Conservation (phyloP, 2,888 invertebrate species). For the Himalopsyche anomala region DNA sequence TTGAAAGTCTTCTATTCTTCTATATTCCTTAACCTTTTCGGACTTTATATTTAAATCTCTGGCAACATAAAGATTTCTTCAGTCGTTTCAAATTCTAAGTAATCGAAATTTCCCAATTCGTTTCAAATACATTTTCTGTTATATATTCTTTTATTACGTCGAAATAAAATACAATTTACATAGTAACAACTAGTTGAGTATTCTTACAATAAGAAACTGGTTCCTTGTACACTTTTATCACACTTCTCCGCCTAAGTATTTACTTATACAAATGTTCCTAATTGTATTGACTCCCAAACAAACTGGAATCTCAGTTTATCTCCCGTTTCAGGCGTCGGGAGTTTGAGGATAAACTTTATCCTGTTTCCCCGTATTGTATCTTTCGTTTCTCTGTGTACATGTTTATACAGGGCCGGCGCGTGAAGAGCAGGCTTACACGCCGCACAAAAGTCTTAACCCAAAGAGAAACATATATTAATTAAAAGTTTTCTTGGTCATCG, state of each 20-base stretch:
- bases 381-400: conserved; percentile 10
- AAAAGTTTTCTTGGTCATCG: conserved; percentile 41
- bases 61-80: too few species aligned
- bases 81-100: too few species aligned
- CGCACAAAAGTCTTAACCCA: conserved; percentile 24
- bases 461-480: conserved; percentile 40
- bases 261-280: conserved; percentile 40
- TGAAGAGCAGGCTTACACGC: conserved; percentile 13
- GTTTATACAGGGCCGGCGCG: conserved; percentile 4
- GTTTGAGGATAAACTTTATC: conserved; percentile 23
- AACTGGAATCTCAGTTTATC: conserved; percentile 33
- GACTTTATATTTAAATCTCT: too few species aligned
- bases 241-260: conserved; percentile 1
- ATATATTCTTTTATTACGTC: too few species aligned
- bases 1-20: too few species aligned
- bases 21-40: too few species aligned
- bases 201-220: neutral
- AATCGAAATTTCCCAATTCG: too few species aligned
- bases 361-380: conserved; percentile 19
- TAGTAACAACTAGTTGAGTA: neutral
- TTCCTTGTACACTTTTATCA: conserved; percentile 27
- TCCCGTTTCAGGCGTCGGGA: conserved; percentile 7
- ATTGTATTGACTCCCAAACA: conserved; percentile 49
- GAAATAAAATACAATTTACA: too few species aligned
- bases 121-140: too few species aligned